Conservation (phyloP, 2,888 invertebrate species). For the Amaurobius ferox region DNA sequence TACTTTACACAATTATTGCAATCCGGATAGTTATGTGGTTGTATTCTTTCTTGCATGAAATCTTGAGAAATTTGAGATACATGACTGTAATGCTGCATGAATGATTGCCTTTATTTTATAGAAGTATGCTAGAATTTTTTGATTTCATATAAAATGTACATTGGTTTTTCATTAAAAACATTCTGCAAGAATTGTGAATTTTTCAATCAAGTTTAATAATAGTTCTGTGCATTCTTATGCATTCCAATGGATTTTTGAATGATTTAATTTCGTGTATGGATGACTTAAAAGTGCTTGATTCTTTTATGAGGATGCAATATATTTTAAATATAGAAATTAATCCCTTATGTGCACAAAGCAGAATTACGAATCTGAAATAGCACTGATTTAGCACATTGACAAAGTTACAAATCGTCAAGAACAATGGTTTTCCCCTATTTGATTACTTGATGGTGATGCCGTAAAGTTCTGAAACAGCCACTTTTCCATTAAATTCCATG, state of each 20-base stretch:
- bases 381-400: no score
- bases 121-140: not conserved
- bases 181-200: no score
- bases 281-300: not conserved
- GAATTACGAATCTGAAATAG: no score
- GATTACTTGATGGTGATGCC: no score
- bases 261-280: not conserved
- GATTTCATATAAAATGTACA: not conserved
- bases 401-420: no score
- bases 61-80: not conserved
- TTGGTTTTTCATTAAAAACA: no score
- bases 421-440: no score
- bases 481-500: no score
- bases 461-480: no score
- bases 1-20: not conserved
- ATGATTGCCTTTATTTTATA: not conserved
- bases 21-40: not conserved
- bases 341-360: no score
- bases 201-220: no score
- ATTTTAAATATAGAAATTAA: not conserved
- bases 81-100: not conserved
- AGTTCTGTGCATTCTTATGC: no score
- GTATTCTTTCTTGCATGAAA: not conserved
- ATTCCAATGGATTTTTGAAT: not conserved
- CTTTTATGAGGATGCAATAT: not conserved